Conservation (phyloP, 2,888 invertebrate genomes). For the Podabrus alpinus region DNA sequence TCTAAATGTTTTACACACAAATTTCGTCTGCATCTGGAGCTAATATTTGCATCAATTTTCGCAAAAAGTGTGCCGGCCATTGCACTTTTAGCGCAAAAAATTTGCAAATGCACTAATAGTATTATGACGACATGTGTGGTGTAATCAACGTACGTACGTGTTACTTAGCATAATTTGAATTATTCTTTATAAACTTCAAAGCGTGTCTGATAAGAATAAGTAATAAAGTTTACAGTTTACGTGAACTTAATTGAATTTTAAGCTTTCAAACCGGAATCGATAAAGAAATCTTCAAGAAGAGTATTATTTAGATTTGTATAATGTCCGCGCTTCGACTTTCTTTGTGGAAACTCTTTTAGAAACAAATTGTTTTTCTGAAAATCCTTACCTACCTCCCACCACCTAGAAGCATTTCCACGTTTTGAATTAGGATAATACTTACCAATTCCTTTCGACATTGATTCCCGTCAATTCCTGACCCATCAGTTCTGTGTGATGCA, state of each 20-base stretch:
- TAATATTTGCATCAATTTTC: not conserved
- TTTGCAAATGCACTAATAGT: not conserved
- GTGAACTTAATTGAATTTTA: not conserved
- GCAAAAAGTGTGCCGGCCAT: not conserved
- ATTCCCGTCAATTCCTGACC: too few species aligned
- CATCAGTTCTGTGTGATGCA: too few species aligned
- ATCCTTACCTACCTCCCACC: too few species aligned
- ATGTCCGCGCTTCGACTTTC: not conserved
- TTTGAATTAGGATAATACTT: too few species aligned
- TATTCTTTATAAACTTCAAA: not conserved
- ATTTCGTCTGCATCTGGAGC: conserved; percentile 6
- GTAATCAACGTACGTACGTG: not conserved
- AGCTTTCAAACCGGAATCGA: not conserved
- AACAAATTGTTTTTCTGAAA: too few species aligned
- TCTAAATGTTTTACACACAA: conserved; percentile 14
- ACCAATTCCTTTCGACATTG: too few species aligned
- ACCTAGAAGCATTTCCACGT: too few species aligned
- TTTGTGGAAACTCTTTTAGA: not conserved
- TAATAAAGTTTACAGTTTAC: not conserved
- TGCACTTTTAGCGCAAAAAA: not conserved
- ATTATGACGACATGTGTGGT: not conserved
- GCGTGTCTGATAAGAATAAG: not conserved
- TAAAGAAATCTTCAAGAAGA: not conserved
- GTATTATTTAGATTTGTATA: not conserved
- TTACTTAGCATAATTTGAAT: not conserved